Percentiles rank a stretch among this genome's conserved stretches.
These are phyloP conservation scores for Meteorus sp. DNA, from an alignment of 1,140 invertebrate species.

Conservation along the genomic window DNA sequence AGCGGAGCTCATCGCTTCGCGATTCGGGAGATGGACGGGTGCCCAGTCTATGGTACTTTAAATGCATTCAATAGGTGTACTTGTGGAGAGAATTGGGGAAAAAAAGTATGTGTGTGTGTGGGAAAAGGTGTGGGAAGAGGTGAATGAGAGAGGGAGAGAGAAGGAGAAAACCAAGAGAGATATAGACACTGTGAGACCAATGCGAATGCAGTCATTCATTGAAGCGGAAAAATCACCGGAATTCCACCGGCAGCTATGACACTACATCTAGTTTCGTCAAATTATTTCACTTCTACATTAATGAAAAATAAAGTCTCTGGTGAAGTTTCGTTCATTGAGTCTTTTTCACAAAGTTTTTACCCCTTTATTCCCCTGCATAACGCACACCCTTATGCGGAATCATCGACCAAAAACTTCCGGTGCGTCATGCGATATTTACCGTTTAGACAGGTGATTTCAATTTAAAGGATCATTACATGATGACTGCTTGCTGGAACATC, in stretches of 20 bases:
- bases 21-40: neutral
- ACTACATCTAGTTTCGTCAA: neutral
- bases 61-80: no score
- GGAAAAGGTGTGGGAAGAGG: no score
- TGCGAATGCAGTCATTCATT: slow-evolving; percentile 11
- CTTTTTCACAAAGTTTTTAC: no score
- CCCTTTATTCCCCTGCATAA: no score
- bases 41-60: no score
- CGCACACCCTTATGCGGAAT: slow-evolving; percentile 25
- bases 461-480: slow-evolving; percentile 20
- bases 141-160: no score
- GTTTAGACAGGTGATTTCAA: slow-evolving; percentile 39
- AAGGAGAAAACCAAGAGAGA: no score
- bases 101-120: no score
- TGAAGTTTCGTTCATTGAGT: no score
- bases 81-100: no score
- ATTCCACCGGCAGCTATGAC: slow-evolving; percentile 1
- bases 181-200: no score
- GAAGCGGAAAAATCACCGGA: slow-evolving; percentile 7
- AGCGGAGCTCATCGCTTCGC: neutral
- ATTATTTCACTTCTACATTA: neutral
- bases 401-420: slow-evolving; percentile 38
- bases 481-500: neutral
- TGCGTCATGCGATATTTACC: slow-evolving; percentile 42
- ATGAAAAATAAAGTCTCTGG: neutral